Evolutionary conservation across 2,797 vertebrate species (phyloP), one percentile per base, ranked within the genome.

Genomic region (Propithecus deckenii): DNA sequence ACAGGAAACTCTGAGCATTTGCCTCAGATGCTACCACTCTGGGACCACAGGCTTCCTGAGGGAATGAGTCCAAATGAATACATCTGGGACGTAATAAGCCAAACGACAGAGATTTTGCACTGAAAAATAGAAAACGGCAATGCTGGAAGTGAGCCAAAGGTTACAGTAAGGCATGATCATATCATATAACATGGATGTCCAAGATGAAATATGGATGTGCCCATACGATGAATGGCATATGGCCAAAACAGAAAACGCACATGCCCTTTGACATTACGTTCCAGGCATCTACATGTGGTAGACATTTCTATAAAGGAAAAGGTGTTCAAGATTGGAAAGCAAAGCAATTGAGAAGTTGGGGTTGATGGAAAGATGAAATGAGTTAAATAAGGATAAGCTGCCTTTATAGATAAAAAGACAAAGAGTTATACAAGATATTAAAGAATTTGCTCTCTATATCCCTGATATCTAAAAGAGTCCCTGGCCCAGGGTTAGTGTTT

Each of bases 1-100:
- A 94, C 12, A 95, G 78, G 86, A 96, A 83, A 94, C 22, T 20
- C 48, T 52, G 78, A 96, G 71, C 38, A 38, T 84, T 88, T 87
- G 83, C 80, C 89, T 92, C 84, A 67, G 75, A 94, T 10, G 76
- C 55, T 61, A 86, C 86, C 93, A 97, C 86, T 35, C 71, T 25
- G 10, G 4, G 91, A 89, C 69, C 71, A 50, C 46, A 41, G 61
- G 59, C 76, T 96, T 96, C 89, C 93, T 91, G 86, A 95, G 69
- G 65, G 69, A 95, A 89, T 71, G 69, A 83, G 46, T 61, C 91
- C 86, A 94, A 18, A 93, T 94, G 95, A 96, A 96, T 93, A 86
- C 96, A 89, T 96, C 57, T 96, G 97, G 94, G 94, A 81, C 78
- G 38, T 88, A 93, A 93, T 94, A 93, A 95, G 59, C 87, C 57